Evolutionary conservation across 1,140 invertebrate species (phyloP).

Genomic region (Pseudachorutes palmiensis): DNA sequence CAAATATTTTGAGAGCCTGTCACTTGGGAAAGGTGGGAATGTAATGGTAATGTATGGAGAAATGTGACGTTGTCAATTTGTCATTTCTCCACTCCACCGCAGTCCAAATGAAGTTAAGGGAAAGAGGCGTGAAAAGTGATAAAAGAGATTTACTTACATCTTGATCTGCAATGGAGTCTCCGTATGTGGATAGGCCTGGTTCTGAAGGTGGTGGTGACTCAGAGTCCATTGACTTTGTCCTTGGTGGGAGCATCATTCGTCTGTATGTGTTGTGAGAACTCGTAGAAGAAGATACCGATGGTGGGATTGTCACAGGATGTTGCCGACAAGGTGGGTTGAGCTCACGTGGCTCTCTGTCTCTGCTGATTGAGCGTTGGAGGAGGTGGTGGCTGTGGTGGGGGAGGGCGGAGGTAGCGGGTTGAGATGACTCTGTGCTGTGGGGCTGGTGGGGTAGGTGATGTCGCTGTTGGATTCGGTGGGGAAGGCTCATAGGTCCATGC

Average conservation of each 20-base stretch:
- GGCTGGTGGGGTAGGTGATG: conserved; percentile 17
- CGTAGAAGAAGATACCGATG: conserved; percentile 9
- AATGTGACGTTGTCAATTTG: too few relatives aligned
- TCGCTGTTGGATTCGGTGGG: not conserved
- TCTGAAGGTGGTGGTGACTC: conserved; percentile 40
- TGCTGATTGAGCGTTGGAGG: not conserved
- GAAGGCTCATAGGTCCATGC: not conserved
- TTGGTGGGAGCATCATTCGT: conserved; percentile 39
- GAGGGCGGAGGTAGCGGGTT: not conserved
- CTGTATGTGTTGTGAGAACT: conserved; percentile 15
- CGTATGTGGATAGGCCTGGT: conserved; percentile 39
- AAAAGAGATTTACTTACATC: conserved; percentile 30
- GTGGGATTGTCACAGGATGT: conserved; percentile 9
- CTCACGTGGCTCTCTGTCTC: not conserved
- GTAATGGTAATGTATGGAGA: too few relatives aligned
- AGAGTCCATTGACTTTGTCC: conserved; percentile 38
- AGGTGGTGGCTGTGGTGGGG: not conserved
- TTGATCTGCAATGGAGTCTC: conserved; percentile 40
- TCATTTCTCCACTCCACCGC: too few relatives aligned
- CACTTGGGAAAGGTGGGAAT: too few relatives aligned
- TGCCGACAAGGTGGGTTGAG: conserved; percentile 1
- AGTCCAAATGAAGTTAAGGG: not conserved
- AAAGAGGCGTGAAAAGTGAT: not conserved
- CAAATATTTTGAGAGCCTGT: too few relatives aligned
- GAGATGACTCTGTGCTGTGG: conserved; percentile 7